phyloP scores from a whole-genome alignment of 2,113 vertebrate species.

The Eolophus roseicapilla region DNA sequence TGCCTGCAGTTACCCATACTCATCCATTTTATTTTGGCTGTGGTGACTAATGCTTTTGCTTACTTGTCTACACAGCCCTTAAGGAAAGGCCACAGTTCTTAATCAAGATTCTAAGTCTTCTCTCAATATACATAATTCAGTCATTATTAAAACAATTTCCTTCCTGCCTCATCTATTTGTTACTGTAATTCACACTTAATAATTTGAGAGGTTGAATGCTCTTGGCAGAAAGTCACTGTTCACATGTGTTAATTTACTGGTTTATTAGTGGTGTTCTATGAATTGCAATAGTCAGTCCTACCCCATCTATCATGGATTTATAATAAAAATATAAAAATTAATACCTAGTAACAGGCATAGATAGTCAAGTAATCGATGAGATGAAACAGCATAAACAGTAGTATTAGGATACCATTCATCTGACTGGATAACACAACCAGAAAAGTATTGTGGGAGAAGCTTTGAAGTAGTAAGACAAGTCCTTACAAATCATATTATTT shows the following conservation, averaged over 20 bases:
- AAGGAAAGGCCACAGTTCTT: not conserved
- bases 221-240: slow-evolving; percentile 11
- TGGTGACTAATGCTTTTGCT: not conserved
- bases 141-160: slow-evolving; percentile 40
- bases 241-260: slow-evolving; percentile 7
- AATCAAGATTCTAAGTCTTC: slow-evolving; percentile 11
- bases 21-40: not conserved
- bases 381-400: not conserved
- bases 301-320: not conserved
- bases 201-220: slow-evolving; percentile 7
- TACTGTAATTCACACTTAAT: not conserved
- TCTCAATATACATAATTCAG: not conserved
- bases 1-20: not conserved
- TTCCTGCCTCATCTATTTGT: slow-evolving; percentile 41
- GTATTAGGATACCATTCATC: not conserved
- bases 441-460: not conserved
- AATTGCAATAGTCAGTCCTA: not conserved
- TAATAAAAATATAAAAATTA: not conserved
- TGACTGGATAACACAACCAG: not conserved
- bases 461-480: not conserved
- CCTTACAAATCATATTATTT: not conserved
- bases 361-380: not conserved
- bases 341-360: not conserved
- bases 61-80: not conserved
- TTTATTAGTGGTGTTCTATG: not conserved